Evolutionary conservation across 2,113 vertebrate genomes (phyloP), one percentile per base, ranked within the genome.

Genomic region (Nerophis lumbriciformis): DNA sequence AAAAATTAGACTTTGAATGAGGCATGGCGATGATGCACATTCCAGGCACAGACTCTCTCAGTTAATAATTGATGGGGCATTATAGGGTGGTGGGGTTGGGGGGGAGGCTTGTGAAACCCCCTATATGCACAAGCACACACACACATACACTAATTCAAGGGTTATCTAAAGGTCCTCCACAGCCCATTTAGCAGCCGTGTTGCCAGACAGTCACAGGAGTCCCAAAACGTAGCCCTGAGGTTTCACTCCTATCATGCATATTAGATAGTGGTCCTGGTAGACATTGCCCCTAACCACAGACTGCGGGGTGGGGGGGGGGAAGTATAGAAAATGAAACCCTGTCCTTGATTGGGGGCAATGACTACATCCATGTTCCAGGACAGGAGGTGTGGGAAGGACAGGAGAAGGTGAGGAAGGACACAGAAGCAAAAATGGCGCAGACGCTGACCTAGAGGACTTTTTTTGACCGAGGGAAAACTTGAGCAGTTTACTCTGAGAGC

Each of bases 401-500:
- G 72, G 63, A 61, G 45, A 48, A 65, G 65, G 57, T 60, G 64
- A 47, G 63, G 13, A 53, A 49, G 42, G 53, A 71, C 63, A 44
- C 19, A 66, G 48, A 74, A 36, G 47, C 28, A 28, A 28, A 19
- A 70, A 73, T 19, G 76, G 53, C 78, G 76, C 59, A 71, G 58
- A 61, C 58, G 75, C 95, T 94, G 92, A 98, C 97, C 97, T 97
- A 95, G 96, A 98, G 81, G 89, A 92, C 90, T 94, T 98, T 95
- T 92, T 99, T 89, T 96, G 95, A 94, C 94, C 93, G 80, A 98
- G 92, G 90, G 94, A 93, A 93, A 96, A 95, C 91, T 92, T 93
- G 93, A 97, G 94, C 80, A 95, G 92, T 97, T 96, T 97, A 93
- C 92, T 95, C 89, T 97, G 94, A 92, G 92, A 91, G 83, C 93